Base-by-base conservation (phyloP, 2,888 invertebrate species). In the Calliphora vomitoria region DNA sequence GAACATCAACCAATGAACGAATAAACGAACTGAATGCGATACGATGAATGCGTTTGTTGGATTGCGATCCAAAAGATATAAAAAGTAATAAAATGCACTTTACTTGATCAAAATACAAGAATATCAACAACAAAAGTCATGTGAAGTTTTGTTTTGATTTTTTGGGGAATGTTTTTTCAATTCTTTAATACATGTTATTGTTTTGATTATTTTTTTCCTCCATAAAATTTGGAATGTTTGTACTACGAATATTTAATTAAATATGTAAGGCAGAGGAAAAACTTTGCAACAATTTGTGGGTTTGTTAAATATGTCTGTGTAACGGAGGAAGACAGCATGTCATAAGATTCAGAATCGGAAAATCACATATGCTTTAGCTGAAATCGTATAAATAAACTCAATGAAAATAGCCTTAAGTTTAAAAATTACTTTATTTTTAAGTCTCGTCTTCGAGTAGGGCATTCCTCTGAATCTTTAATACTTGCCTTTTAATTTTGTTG, bases 1-100 rank as follows among this genome's bases (percentile, higher is more conserved):
- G 68, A 86, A 78, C 74, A 72, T 74, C 68, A 78, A 74, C 13
- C 50, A 50, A 53, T 62, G 13, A 74, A 44, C n/a, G 47, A 62
- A 53, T 20, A 64, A 72, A 47, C 44, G 35, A 25, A 35, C 35
- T 38, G 60, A 47, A 58, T 47, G 38, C 38, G 25, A 76, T 82
- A 13, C 13, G 44, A 13, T n/a, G n/a, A n/a, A n/a, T 35, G 50
- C 62, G 18, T 76, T 69, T 66, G 20, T 20, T 68, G 53, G 38
- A 35, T 35, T 35, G 44, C 58, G 47, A 84, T 62, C 20, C 8
- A 41, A 72, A 66, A 35, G 47, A 82, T 38, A 66, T 18, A 15
- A 20, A 75, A 68, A 74, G 50, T 53, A 50, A 41, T 75, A 53
- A 25, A 58, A 64, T 71, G 68, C 66, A 58, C 50, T 78, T 78